Evolutionary conservation across 1,140 invertebrate species (phyloP), one percentile per base, ranked within the genome.

Genomic region (Lepidurus apus): DNA sequence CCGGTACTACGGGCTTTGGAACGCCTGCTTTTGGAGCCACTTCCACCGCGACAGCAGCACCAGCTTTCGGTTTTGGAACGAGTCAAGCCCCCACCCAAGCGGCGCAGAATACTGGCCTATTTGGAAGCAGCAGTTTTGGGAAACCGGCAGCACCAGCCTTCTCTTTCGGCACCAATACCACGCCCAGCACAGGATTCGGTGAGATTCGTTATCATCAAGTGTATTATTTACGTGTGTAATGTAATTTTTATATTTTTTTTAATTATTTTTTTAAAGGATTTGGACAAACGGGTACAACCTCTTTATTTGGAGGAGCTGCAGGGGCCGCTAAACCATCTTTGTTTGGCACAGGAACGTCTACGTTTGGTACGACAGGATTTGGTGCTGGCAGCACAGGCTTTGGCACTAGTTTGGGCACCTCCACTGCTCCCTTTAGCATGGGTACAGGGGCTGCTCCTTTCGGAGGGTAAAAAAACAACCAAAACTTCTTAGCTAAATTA

Each of bases 161-260:
- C 74, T 84, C 84, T 47, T 89, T 89, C 82, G 87, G 87, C 47
- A 80, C 83, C 76, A 87, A 87, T 78, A 84, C 87, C 3, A 83
- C 86, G 5, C 85, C 85, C 5, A 84, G 85, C 7, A 84, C 84
- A 73, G 81, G 81, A 10, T 77, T 80, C 76, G 77, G 82, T 82
- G 34, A 82, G 73, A 75, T 82, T 75, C 43, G 80, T 75, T 34
- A 34, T 34, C 34, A 4, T 34, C 34, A 34, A 34, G 34, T 26
- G 26, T 26, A 26, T 26, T 26, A 26, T 34, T 53, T 80, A 82
- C 8, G 73, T 80, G 76, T 74, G 80, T 7, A 83, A 83, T 65
- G 1, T 13, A 7, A 65, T n/a, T 65, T 65, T 17, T 13, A 17
- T 65, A 13, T 65, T 13, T n/a, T 65, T 65, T 13, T 0, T 7